Base-by-base conservation (phyloP, 1,140 invertebrate species). In the Caenorhabditis inopinata region DNA sequence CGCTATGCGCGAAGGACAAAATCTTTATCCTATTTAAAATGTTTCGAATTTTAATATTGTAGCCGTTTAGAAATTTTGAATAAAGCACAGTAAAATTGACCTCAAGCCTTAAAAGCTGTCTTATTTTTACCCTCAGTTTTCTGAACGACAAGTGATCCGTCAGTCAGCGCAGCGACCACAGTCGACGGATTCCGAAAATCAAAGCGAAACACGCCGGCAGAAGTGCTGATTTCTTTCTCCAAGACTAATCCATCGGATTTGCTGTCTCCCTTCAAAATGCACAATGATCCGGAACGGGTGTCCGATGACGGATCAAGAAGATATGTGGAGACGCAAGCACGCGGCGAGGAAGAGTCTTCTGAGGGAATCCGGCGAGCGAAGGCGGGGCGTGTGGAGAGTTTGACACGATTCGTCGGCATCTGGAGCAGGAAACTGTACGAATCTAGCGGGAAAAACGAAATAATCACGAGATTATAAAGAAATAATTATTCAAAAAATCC, bases 151-250 rank as follows among this genome's bases (percentile, higher is more conserved):
- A 68, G 32, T 16, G 58, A 68, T 68, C 58, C 58, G 7, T 68
- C 32, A 18, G 58, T 68, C 32, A 68, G n/a, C n/a, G 58, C 58
- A 9, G 58, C 58, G 5, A 68, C 58, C n/a, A 68, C 32, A 1
- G 58, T 68, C 32, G 58, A 68, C 32, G 58, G 58, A 68, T 68
- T 68, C 7, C 32, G 58, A 21, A 68, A 68, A 38, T 68, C 58
- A 18, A 68, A 68, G 5, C 58, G 58, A 68, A 68, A 68, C 11
- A 68, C 58, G n/a, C 58, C 58, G n/a, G 58, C 58, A 0, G 58
- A 68, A 7, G 58, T 68, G 29, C 25, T 32, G 9, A 68, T 68
- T 21, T 68, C 58, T 21, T 68, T 68, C 1, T 68, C 58, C 58
- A 68, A n/a, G 6, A 32, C 9, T 3, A 58, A 16, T 32, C 32